Conservation (phyloP, 1,140 invertebrate species). For the Caenorhabditis briggsae region DNA sequence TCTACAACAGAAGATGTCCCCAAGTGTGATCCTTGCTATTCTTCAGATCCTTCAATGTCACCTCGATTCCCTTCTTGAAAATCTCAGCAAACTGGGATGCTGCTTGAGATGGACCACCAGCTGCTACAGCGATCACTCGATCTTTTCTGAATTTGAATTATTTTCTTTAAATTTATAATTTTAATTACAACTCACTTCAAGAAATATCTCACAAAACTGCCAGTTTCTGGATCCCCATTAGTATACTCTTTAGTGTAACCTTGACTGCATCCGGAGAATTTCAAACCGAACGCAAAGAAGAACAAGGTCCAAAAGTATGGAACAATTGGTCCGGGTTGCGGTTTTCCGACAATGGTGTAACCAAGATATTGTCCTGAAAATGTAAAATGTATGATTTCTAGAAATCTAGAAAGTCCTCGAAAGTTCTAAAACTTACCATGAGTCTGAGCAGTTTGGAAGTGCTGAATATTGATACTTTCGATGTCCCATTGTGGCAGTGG, state of each 20-base stretch:
- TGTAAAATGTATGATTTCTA: too few species aligned
- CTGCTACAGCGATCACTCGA: slow-evolving; percentile 52
- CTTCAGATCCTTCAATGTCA: slow-evolving; percentile 58
- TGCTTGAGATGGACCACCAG: slow-evolving; percentile 23
- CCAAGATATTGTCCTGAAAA: slow-evolving; percentile 60
- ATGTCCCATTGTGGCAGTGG: slow-evolving; percentile 61
- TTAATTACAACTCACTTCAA: slow-evolving; percentile 42
- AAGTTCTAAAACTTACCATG: slow-evolving; percentile 50
- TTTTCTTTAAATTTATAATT: too few species aligned
- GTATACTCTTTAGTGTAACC: slow-evolving; percentile 48
- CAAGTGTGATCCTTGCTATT: slow-evolving; percentile 46
- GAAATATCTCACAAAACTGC: slow-evolving; percentile 59
- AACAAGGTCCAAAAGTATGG: slow-evolving; percentile 64
- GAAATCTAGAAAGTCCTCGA: too few species aligned
- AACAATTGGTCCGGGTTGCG: slow-evolving; percentile 54
- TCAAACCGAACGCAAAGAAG: slow-evolving; percentile 61
- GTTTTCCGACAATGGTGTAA: slow-evolving; percentile 62
- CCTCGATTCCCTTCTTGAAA: slow-evolving; percentile 54
- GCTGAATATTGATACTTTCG: slow-evolving; percentile 63
- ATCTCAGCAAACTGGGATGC: slow-evolving; percentile 57
- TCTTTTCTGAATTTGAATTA: slow-evolving; percentile 49
- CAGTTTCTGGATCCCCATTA: slow-evolving; percentile 54
- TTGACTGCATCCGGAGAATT: slow-evolving; percentile 54
- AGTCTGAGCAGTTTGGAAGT: slow-evolving; percentile 62
- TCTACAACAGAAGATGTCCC: slow-evolving; percentile 16